These are phyloP conservation scores for Pogonomyrmex barbatus DNA, from an alignment of 1,140 invertebrate species.

Conservation along the genomic window DNA sequence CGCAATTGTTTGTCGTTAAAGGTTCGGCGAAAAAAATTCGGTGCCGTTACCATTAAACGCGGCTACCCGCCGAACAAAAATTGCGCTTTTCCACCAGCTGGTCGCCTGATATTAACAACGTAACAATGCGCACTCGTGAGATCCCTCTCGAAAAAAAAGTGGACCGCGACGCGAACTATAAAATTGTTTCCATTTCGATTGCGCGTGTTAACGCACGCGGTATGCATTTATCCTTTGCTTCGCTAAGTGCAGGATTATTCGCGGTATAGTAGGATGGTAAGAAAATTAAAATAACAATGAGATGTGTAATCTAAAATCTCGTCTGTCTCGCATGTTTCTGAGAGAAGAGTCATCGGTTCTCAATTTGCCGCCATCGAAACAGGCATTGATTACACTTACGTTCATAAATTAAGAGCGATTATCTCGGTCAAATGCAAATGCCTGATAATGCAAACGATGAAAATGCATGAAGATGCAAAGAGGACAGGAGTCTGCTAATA, in stretches of 20 bases:
- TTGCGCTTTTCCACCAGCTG: slow-evolving; percentile 72
- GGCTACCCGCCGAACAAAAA: slow-evolving; percentile 69
- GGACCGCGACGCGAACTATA: slow-evolving; percentile 51
- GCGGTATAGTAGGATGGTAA: not conserved
- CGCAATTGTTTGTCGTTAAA: slow-evolving; percentile 64
- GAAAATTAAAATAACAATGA: not conserved
- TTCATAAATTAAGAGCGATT: slow-evolving; percentile 53
- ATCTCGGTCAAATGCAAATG: slow-evolving; percentile 55
- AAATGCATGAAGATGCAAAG: slow-evolving; percentile 58
- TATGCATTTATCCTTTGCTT: not conserved
- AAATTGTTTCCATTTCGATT: slow-evolving; percentile 69
- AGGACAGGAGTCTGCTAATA: slow-evolving; percentile 36
- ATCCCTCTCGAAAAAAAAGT: slow-evolving; percentile 48
- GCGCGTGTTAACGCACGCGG: slow-evolving; percentile 50
- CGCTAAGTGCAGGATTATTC: not conserved
- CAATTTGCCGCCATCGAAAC: slow-evolving; percentile 10
- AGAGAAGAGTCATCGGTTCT: not conserved
- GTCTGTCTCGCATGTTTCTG: not conserved
- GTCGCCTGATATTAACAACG: slow-evolving; percentile 69
- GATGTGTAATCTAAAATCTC: not conserved
- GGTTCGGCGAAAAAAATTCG: slow-evolving; percentile 57
- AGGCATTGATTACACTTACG: slow-evolving; percentile 36
- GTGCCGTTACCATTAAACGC: slow-evolving; percentile 67
- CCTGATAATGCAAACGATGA: slow-evolving; percentile 21
- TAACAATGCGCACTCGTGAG: slow-evolving; percentile 61